Evolutionary conservation across 2,113 vertebrate genomes (phyloP).

Genomic region (Recurvirostra avosetta): DNA sequence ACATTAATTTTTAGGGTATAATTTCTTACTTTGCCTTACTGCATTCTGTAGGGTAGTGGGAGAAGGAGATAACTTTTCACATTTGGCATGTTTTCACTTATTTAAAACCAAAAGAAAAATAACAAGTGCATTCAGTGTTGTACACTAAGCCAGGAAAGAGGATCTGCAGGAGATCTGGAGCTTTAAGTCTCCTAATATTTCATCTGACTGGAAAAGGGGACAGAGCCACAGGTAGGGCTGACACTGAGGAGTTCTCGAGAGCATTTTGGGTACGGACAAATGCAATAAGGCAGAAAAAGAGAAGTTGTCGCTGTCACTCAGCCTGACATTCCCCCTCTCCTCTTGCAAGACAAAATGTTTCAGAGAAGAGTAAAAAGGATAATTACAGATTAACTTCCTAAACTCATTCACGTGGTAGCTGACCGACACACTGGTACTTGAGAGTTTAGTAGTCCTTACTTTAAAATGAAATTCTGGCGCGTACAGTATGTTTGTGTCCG

Average conservation of each 20-base stretch:
- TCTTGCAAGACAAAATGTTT: neutral
- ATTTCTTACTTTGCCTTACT: neutral
- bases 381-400: neutral
- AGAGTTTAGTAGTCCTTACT: neutral
- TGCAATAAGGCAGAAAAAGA: neutral
- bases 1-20: rapidly evolving
- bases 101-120: neutral
- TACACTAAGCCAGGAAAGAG: neutral
- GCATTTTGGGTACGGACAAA: neutral
- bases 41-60: neutral
- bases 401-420: neutral
- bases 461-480: neutral
- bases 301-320: neutral
- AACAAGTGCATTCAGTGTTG: neutral
- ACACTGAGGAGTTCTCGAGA: neutral
- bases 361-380: neutral
- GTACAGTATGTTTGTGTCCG: neutral
- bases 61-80: neutral
- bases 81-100: neutral
- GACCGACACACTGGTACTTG: rapidly evolving
- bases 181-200: neutral
- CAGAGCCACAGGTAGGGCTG: neutral
- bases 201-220: neutral
- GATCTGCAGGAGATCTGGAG: neutral
- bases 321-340: neutral